Percentiles rank a stretch among this genome's conserved stretches.
phyloP scores from a whole-genome alignment of 2,888 invertebrate genomes.

The Geotrupes spiniger region DNA sequence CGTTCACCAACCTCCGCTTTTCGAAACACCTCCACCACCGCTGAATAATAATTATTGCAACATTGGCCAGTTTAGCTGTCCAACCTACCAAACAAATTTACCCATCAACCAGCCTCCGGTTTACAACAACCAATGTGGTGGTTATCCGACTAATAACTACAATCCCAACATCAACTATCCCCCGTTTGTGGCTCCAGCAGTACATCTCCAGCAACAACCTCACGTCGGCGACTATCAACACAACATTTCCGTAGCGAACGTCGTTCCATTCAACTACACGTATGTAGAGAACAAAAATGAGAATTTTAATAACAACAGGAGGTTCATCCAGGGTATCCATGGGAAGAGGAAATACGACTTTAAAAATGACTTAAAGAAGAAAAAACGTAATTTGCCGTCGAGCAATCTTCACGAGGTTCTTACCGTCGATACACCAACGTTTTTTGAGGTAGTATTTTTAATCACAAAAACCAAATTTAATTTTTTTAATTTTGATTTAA shows the following conservation, averaged over 20 bases:
- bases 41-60: constrained; percentile 12
- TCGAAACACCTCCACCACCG: constrained; percentile 13
- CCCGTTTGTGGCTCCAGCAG: not conserved
- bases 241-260: constrained; percentile 11
- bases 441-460: constrained; percentile 7
- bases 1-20: constrained; percentile 19
- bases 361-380: constrained; percentile 24
- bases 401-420: constrained; percentile 33
- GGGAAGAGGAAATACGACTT: constrained; percentile 20
- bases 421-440: constrained; percentile 20
- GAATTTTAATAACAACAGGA: constrained; percentile 4
- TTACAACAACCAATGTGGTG: constrained; percentile 19
- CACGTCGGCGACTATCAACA: constrained; percentile 4
- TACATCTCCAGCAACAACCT: constrained; percentile 3
- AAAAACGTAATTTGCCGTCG: constrained; percentile 27
- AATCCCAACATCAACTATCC: too few relatives aligned
- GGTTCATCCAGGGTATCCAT: constrained; percentile 9
- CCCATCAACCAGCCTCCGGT: constrained; percentile 5
- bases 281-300: constrained; percentile 6
- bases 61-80: constrained; percentile 1
- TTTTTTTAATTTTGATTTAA: too few relatives aligned
- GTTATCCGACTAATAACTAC: too few relatives aligned
- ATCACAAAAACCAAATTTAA: not conserved
- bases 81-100: constrained; percentile 3
- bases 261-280: constrained; percentile 1